Percentiles rank a stretch among this genome's conserved stretches.
Conservation (phyloP, 2,113 vertebrate species). For the Neogobius melanostomus region DNA sequence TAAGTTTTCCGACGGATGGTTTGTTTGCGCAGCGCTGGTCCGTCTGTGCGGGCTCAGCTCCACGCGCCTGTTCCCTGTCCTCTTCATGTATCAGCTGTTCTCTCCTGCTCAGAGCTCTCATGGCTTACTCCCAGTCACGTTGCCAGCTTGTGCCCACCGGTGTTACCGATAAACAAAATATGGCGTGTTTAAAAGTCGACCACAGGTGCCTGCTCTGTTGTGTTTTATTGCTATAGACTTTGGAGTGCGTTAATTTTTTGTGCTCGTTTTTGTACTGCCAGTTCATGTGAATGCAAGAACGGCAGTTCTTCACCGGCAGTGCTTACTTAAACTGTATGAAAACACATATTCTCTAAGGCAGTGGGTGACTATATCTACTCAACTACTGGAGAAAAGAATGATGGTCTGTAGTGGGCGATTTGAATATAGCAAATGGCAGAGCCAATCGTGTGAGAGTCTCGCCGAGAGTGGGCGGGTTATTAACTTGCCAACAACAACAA, state of each 20-base stretch:
- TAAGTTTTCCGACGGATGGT: background rate
- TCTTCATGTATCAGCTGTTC: constrained; percentile 54
- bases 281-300: too few relatives aligned
- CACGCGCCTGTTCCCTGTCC: constrained; percentile 45
- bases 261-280: too few relatives aligned
- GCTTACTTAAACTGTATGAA: background rate
- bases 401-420: too few relatives aligned
- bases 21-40: constrained; percentile 30
- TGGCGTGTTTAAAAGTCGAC: constrained; percentile 47
- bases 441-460: too few relatives aligned
- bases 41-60: constrained; percentile 49
- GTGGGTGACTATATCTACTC: too few relatives aligned
- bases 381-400: too few relatives aligned
- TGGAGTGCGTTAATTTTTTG: background rate
- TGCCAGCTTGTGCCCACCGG: constrained; percentile 42
- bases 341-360: too few relatives aligned
- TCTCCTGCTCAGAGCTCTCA: constrained; percentile 49
- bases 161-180: constrained; percentile 59
- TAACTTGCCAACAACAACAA: too few relatives aligned
- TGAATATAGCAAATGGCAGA: too few relatives aligned
- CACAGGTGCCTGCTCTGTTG: constrained; percentile 51
- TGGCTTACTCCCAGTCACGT: constrained; percentile 42
- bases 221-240: constrained; percentile 32
- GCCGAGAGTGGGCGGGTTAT: too few relatives aligned
- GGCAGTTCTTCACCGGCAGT: background rate